A percentile compares a stretch with the other conserved stretches of the same genome.
These are phyloP conservation scores for Uropsilus gracilis DNA, from an alignment of 2,113 vertebrate species.

Conservation along the genomic window DNA sequence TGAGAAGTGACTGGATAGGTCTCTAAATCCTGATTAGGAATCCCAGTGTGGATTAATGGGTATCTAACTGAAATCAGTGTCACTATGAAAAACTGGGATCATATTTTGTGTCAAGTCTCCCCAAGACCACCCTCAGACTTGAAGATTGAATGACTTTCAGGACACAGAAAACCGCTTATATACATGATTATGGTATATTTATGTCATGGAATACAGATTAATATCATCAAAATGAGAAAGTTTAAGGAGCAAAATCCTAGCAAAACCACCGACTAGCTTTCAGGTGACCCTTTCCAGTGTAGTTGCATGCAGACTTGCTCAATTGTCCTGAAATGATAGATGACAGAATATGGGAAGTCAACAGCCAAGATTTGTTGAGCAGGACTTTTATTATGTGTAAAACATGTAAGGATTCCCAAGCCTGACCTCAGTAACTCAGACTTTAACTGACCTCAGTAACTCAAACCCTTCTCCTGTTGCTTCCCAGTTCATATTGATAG, in stretches of 20 bases:
- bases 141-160: not conserved
- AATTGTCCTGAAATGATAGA: not conserved
- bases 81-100: constrained; percentile 1
- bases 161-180: not conserved
- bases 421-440: not conserved
- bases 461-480: not conserved
- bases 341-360: not conserved
- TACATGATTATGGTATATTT: not conserved
- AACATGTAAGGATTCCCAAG: not conserved
- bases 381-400: not conserved
- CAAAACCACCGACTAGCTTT: not conserved
- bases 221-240: not conserved
- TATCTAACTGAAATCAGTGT: not conserved
- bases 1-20: not conserved
- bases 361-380: not conserved
- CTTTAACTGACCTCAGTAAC: not conserved
- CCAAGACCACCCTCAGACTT: not conserved
- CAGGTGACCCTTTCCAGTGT: not conserved
- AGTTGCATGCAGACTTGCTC: not conserved
- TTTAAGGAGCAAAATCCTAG: not conserved
- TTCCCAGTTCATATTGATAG: not conserved
- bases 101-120: not conserved
- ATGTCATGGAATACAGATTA: not conserved
- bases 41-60: not conserved
- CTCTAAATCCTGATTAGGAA: not conserved